Evolutionary conservation across 2,113 vertebrate genomes (phyloP).

Genomic region (Odocoileus hemionus): DNA sequence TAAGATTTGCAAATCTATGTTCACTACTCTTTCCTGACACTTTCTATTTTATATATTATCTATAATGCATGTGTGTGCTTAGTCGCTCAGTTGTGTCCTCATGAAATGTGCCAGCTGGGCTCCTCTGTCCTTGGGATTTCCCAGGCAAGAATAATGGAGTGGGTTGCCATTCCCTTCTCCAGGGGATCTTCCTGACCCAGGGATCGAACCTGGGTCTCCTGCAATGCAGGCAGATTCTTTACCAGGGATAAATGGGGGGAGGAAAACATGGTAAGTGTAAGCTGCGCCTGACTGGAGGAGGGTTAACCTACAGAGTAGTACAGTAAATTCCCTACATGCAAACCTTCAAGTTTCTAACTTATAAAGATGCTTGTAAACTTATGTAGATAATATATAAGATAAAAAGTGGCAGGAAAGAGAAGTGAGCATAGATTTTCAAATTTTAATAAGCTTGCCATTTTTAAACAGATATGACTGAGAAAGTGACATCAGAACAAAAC

Average conservation of each 20-base stretch:
- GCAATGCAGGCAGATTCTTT: neutral
- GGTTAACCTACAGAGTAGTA: neutral
- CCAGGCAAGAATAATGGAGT: neutral
- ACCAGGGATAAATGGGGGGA: neutral
- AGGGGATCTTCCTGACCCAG: neutral
- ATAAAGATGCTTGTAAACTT: neutral
- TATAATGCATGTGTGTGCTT: neutral
- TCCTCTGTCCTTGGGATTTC: neutral
- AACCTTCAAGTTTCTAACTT: neutral
- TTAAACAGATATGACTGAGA: neutral
- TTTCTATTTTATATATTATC: neutral
- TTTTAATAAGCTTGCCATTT: neutral
- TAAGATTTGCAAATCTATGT: neutral
- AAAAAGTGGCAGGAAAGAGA: neutral
- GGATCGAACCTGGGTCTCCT: neutral
- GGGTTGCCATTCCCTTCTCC: neutral
- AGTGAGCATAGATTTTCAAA: neutral
- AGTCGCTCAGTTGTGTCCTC: neutral
- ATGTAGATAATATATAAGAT: neutral
- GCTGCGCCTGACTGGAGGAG: neutral
- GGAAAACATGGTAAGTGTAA: neutral
- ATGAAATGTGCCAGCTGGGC: neutral
- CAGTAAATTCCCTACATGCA: neutral
- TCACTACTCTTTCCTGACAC: neutral
- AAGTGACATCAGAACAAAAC: neutral